A percentile compares a stretch with the other conserved stretches of the same genome.
Evolutionary conservation across 2,113 vertebrate genomes (phyloP).

Genomic region (western clawed frog (Xenopus tropicalis)): UCB_Xtro_10.0 CM004443.2:192108001-192108500

Average conservation of each 20-base stretch:
- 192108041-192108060: no score
- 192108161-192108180: constrained; percentile 40
- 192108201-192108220: constrained; percentile 39
- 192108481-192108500: no score
- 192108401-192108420: no score
- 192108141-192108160: constrained; percentile 45
- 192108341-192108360: neutral
- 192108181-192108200: constrained; percentile 19
- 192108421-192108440: no score
- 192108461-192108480: no score
- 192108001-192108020: no score
- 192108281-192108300: constrained; percentile 38
- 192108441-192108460: no score
- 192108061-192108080: neutral
- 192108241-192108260: constrained; percentile 41
- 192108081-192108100: neutral
- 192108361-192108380: neutral
- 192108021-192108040: no score
- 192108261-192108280: constrained; percentile 37
- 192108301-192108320: neutral
- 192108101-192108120: neutral
- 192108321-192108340: neutral
- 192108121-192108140: constrained; percentile 25
- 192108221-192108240: constrained; percentile 37
- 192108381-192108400: no score